Base-by-base conservation (phyloP, 2,797 vertebrate species). In the Malurus splendens region DNA sequence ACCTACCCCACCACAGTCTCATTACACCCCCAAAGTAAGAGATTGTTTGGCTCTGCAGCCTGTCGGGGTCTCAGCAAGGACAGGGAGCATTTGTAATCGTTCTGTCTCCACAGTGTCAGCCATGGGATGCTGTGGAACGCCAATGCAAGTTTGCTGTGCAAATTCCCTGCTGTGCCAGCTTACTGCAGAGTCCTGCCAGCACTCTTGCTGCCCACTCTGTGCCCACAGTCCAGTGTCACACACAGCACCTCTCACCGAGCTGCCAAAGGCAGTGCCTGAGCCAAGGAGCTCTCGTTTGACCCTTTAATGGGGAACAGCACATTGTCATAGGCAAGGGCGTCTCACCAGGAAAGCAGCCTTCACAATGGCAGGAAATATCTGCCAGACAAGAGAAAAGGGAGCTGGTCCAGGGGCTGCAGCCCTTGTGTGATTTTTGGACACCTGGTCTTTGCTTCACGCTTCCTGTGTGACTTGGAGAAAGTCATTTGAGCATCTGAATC, bases 311-410 rank as follows among this genome's bases (percentile, higher is more conserved):
- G 55, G 50, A 61, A 32, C 42, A 25, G 30, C 38, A 17, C 22
- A 11, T 77, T 87, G 80, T 87, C 48, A 36, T 2, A 78, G 70
- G 52, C 93, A 64, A 87, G 85, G 89, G 62, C 14, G 17, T 93
- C 73, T 81, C 80, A 86, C 51, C 62, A 52, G 91, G 87, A 90
- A 89, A 78, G 67, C 62, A 23, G 56, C 52, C n/a, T 81, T 86
- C 66, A 87, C 94, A 92, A 89, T 87, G 87, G 59, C 74, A 88
- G 90, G 90, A 92, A 92, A 66, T 89, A 62, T 33, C 64, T 78
- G 87, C 71, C 89, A 86, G 89, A 51, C 60, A 44, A 50, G 82
- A 73, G 54, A 54, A 64, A 71, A 80, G 50, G 76, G 79, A 89
- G 48, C 82, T 87, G 85, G 45, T 32, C 45, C 76, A 47, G 62